phyloP scores from a whole-genome alignment of 2,113 vertebrate species.

The Oncorhynchus kisutch region DNA sequence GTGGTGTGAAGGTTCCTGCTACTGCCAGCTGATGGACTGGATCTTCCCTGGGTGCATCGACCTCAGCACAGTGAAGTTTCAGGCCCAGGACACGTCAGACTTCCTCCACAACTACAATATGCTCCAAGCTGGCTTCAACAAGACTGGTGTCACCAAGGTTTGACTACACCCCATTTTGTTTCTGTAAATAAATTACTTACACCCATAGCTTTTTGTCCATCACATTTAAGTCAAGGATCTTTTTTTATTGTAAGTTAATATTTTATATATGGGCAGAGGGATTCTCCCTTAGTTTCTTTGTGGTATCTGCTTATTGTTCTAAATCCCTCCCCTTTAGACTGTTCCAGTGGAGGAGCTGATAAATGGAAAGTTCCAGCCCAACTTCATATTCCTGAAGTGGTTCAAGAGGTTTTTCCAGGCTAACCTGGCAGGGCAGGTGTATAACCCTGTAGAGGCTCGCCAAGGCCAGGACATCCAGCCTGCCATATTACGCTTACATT shows the following conservation, averaged over 20 bases:
- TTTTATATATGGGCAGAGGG: no score
- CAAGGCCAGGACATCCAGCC: conserved; percentile 74
- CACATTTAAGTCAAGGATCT: neutral
- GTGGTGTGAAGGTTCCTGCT: conserved; percentile 60
- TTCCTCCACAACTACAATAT: conserved; percentile 70
- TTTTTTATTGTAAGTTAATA: no score
- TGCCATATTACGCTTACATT: neutral
- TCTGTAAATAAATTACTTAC: no score
- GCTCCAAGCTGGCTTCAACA: conserved; percentile 56
- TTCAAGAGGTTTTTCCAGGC: conserved; percentile 85
- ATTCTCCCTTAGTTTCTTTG: no score
- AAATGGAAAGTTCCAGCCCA: conserved; percentile 84
- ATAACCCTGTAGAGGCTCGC: conserved; percentile 83
- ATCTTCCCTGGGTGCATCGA: conserved; percentile 68
- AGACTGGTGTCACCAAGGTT: conserved; percentile 60
- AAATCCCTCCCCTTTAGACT: conserved; percentile 41
- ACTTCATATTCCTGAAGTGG: conserved; percentile 88
- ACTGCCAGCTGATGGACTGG: conserved; percentile 75
- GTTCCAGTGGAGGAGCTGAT: conserved; percentile 84
- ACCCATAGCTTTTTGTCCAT: no score
- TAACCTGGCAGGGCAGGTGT: conserved; percentile 79
- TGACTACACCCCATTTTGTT: no score
- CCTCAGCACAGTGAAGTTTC: conserved; percentile 67
- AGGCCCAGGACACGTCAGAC: conserved; percentile 55
- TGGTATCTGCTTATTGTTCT: neutral